Base-by-base conservation (phyloP, 1,140 invertebrate species). In the Cataglyphis hispanica region DNA sequence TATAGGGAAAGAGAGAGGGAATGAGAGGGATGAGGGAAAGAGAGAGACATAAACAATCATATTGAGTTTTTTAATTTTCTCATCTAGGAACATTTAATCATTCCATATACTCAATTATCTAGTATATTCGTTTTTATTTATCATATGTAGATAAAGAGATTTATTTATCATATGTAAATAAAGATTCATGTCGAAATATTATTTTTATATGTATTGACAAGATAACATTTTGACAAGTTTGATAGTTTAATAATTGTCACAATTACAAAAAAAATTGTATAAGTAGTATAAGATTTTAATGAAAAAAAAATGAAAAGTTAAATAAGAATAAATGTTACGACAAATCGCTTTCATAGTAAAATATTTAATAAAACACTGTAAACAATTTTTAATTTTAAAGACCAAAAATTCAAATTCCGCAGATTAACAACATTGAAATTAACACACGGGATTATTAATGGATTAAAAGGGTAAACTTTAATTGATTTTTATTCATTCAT, bases 11-110 rank as follows among this genome's bases (percentile, higher is more conserved):
- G 25, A 27, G 5, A 27, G 60, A n/a, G 53, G n/a, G n/a, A n/a
- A n/a, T n/a, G n/a, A n/a, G n/a, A n/a, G n/a, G n/a, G 46, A 84
- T n/a, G 7, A 11, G 50, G 13, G 19, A n/a, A 19, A 53, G 25
- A 27, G 5, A 27, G 60, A n/a, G 53, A 56, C n/a, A n/a, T 2
- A 16, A 27, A 75, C 31, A 69, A 27, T 34, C 16, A 34, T 61
- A 53, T 81, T 31, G 75, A 25, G 31, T 46, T 34, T 13, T 56
- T 25, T 19, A 22, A 25, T 56, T 19, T 27, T 0, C 7, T n/a
- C 11, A n/a, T 56, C 19, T 83, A 74, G 78, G 78, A n/a, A 83
- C n/a, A 83, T 81, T 72, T 37, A 53, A 50, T 56, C n/a, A n/a
- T 5, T 5, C 25, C 11, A 8, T 31, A 11, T 8, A 40, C 10